Evolutionary conservation across 2,797 vertebrate genomes (phyloP), one percentile per base, ranked within the genome.

Genomic region (Emydoidea blandingii): DNA sequence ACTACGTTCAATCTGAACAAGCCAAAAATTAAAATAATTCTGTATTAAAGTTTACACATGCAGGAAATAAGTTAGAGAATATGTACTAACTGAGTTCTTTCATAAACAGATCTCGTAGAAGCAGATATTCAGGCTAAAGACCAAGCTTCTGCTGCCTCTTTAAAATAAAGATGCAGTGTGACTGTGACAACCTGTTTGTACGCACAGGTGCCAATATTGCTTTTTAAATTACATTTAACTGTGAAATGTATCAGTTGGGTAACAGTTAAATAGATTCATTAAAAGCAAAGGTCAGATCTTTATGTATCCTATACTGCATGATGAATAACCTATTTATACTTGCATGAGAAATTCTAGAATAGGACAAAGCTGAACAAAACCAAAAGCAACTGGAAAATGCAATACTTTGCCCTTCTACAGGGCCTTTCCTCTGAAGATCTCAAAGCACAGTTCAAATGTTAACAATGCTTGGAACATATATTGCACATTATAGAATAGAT

Each of bases 241-340:
- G 78, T 27, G 49, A 91, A 96, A 96, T 59, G 4, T 9, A 80
- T 82, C 84, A 85, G 56, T 81, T 90, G 56, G 54, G 79, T 47
- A 52, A 91, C 34, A 92, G 27, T 16, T 93, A 84, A 94, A 92
- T 5, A 85, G 79, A 96, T 89, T 83, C 72, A 83, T 86, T 88
- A 87, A 16, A 82, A 96, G 68, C 15, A 94, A 94, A 97, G 80
- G 89, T 93, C 91, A 94, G 44, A 31, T 87, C 76, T 86, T 96
- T 74, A 79, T 3, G 6, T 52, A 85, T 85, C 80, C 18, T 86
- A 81, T 54, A 8, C 12, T 74, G 53, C 37, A 31, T 65, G 57
- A 90, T 91, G 81, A 93, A 93, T 85, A 92, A 91, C 23, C 37
- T 91, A 81, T 83, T 87, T 87, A 91, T 41, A 41, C 16, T 72